Conservation (phyloP, 2,888 invertebrate genomes). For the Amaurobius ferox region DNA sequence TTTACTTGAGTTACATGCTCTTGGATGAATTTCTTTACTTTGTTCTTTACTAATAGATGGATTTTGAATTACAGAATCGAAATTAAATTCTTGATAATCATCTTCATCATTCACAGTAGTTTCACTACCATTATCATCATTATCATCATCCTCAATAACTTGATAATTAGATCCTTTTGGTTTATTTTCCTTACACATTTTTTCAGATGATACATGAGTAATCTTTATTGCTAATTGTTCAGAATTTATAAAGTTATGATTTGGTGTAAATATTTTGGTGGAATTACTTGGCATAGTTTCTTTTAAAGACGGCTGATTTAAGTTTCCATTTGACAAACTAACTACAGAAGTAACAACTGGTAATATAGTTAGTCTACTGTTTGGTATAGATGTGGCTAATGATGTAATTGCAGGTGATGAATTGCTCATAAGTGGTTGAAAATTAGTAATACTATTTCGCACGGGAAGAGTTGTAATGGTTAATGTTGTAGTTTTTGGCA, state of each 20-base stretch:
- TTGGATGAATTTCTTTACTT: too few relatives aligned
- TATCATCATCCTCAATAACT: too few relatives aligned
- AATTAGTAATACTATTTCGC: neutral
- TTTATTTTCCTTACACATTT: neutral
- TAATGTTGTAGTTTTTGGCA: neutral
- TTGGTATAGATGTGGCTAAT: neutral
- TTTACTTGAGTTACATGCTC: too few relatives aligned
- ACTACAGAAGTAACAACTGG: neutral
- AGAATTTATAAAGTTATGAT: neutral
- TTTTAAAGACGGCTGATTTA: neutral
- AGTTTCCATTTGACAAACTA: neutral
- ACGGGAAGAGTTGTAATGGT: neutral
- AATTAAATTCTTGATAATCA: too few relatives aligned
- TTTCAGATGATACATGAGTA: neutral
- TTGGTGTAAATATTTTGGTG: neutral
- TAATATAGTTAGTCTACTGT: neutral
- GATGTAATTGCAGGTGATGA: neutral
- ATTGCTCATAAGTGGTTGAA: neutral
- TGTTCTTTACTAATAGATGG: too few relatives aligned
- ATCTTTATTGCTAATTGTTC: neutral
- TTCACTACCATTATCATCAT: too few relatives aligned
- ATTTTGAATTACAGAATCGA: too few relatives aligned
- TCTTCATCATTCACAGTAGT: too few relatives aligned
- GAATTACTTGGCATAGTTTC: neutral
- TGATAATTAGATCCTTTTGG: too few relatives aligned